A percentile compares a stretch with the other conserved stretches of the same genome.
phyloP scores from a whole-genome alignment of 30 jellyfish, hydroid and myxozoan species.

The Aurelia coerulea region DNA sequence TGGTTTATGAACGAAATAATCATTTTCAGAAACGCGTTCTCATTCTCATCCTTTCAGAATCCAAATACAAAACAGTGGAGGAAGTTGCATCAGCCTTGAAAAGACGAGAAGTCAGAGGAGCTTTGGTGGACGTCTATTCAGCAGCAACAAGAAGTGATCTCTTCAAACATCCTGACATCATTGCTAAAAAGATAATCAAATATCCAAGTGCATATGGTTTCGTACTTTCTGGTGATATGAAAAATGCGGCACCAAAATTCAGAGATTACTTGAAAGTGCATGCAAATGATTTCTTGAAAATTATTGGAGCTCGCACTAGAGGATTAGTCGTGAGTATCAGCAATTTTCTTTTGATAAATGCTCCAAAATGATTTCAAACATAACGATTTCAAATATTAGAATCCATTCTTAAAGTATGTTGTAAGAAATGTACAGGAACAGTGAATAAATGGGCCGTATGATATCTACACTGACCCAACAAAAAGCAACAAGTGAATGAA shows the following conservation, averaged over 20 bases:
- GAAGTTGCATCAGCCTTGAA: conserved; percentile 77
- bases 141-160: conserved; percentile 77
- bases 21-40: too few relatives aligned
- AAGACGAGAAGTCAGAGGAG: conserved; percentile 73
- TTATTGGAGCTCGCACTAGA: conserved; percentile 27
- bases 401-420: too few relatives aligned
- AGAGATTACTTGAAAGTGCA: conserved; percentile 23
- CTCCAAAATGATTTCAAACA: neutral
- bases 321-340: conserved; percentile 50
- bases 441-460: neutral
- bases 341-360: neutral
- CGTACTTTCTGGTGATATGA: conserved; percentile 73
- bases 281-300: conserved; percentile 10
- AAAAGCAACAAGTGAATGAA: too few relatives aligned
- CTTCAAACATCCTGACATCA: conserved; percentile 47
- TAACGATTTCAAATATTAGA: too few relatives aligned
- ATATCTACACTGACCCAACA: too few relatives aligned
- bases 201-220: conserved; percentile 80
- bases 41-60: conserved; percentile 13
- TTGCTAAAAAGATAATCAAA: conserved; percentile 31
- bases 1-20: too few relatives aligned
- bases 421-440: too few relatives aligned
- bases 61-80: conserved; percentile 49
- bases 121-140: conserved; percentile 70
- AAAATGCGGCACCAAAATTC: conserved; percentile 47